Conservation (phyloP, 2,888 invertebrate genomes). For the Chalcis sispes region DNA sequence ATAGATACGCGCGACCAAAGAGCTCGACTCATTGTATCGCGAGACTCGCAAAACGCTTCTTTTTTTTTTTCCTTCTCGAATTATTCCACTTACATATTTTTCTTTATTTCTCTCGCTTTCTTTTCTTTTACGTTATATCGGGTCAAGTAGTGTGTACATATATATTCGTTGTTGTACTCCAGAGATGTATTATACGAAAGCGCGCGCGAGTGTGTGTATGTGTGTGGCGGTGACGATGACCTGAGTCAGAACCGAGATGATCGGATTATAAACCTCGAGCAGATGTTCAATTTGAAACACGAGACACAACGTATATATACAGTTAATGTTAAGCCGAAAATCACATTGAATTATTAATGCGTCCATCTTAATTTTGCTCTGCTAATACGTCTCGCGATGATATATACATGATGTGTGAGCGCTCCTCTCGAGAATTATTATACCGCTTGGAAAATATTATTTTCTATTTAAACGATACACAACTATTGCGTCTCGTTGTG, state of each 20-base stretch:
- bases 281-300: constrained; percentile 59
- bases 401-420: too few species aligned
- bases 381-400: not conserved
- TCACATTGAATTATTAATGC: constrained; percentile 51
- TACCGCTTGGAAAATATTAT: too few species aligned
- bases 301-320: constrained; percentile 39
- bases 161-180: too few species aligned
- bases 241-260: constrained; percentile 29
- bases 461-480: too few species aligned
- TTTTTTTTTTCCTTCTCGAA: too few species aligned
- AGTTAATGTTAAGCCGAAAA: constrained; percentile 45
- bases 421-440: too few species aligned
- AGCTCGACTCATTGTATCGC: too few species aligned
- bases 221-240: constrained; percentile 41
- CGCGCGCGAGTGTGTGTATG: not conserved
- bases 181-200: not conserved
- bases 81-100: constrained; percentile 32
- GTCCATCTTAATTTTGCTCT: constrained; percentile 40
- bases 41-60: too few species aligned
- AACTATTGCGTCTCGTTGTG: too few species aligned
- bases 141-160: too few species aligned
- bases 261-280: constrained; percentile 59
- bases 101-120: not conserved
- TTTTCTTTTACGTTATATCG: too few species aligned
- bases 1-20: too few species aligned